Evolutionary conservation across 2,797 vertebrate species (phyloP), one percentile per base, ranked within the genome.

Genomic region (Pangasius mekongensis): DNA sequence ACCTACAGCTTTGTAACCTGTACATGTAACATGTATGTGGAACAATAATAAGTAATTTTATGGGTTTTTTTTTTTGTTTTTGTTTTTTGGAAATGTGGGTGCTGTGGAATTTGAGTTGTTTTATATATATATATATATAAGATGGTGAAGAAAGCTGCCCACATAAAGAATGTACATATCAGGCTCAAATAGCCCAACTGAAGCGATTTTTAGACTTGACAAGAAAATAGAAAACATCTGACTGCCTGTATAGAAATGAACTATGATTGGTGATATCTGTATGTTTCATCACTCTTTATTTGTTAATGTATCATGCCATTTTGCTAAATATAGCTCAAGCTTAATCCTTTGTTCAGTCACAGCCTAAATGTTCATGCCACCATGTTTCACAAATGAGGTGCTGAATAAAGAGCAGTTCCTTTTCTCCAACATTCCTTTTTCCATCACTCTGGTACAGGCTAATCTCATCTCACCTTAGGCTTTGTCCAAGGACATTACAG

Each of bases 91-190:
- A 71, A 80, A 88, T 89, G 60, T 91, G 87, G 77, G 30, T 91
- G 64, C 87, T 90, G 86, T 77, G 88, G 87, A 88, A 89, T 91
- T 77, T 87, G 82, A 83, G 83, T 73, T 87, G 1, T 33, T 77
- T 39, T 39, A 39, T 39, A 39, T 5, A 86, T 49, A 85, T 39
- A 39, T 39, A 39, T 5, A 86, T 49, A 85, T 90, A 58, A 86
- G 85, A 80, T 81, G 39, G 47, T 56, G 56, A 86, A 84, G 85
- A 86, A 80, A 85, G 49, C 43, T 73, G 85, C 11, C 3, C 24
- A n/a, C 3, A 58, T 39, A 58, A 56, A 85, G 20, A 64, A 88
- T 36, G 69, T 33, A 62, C 18, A 83, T 16, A 60, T 62, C 66
- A 64, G 77, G 22, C 69, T 67, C 10, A 54, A 22, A 36, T 10